These are phyloP conservation scores for Ariolimax columbianus DNA, from an alignment of 2,888 invertebrate genomes.

Conservation along the genomic window DNA sequence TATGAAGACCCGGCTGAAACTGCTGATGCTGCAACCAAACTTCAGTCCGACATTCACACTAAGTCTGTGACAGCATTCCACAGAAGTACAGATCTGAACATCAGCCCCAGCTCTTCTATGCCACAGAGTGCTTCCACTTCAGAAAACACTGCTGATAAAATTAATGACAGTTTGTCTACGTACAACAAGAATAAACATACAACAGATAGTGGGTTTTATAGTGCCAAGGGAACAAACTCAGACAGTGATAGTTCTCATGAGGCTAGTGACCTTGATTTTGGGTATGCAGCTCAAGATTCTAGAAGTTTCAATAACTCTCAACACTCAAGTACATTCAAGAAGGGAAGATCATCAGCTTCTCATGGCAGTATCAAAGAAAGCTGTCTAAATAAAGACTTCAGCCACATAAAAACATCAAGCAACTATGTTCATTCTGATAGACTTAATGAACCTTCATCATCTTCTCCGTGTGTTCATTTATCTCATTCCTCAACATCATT, in stretches of 20 bases:
- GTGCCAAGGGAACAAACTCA: slow-evolving; percentile 56
- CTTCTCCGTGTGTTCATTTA: not conserved
- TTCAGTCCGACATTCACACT: not conserved
- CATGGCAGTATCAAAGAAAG: not conserved
- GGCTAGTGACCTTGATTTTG: slow-evolving; percentile 34
- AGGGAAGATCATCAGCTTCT: not conserved
- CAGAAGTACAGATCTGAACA: not conserved
- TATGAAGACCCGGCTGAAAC: slow-evolving; percentile 41
- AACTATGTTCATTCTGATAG: not conserved
- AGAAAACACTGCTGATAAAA: not conserved
- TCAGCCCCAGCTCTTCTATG: not conserved
- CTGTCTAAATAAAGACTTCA: not conserved
- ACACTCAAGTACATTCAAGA: not conserved
- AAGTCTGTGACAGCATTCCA: not conserved
- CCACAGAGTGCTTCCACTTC: not conserved
- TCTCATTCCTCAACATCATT: slow-evolving; percentile 28
- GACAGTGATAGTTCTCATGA: slow-evolving; percentile 54
- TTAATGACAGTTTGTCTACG: slow-evolving; percentile 30
- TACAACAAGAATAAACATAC: slow-evolving; percentile 54
- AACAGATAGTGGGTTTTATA: slow-evolving; percentile 59
- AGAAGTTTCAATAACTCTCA: not conserved
- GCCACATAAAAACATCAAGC: not conserved
- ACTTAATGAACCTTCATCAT: not conserved
- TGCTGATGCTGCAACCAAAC: not conserved
- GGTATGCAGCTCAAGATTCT: slow-evolving; percentile 31